Evolutionary conservation across 2,888 invertebrate species (phyloP).

Genomic region (Polydrusus tereticollis): DNA sequence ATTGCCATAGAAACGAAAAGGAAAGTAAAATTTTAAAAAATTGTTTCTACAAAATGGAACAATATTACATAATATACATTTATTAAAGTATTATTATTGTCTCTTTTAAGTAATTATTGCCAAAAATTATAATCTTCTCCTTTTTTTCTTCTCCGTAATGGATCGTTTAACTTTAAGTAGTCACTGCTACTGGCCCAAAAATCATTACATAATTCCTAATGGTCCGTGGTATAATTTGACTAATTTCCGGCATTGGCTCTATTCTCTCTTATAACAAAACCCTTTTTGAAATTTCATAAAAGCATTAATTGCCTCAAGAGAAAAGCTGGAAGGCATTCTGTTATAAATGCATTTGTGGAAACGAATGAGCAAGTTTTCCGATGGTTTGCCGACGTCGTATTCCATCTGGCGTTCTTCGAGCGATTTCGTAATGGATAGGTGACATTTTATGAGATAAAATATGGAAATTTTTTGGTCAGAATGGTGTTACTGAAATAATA

Average conservation of each 20-base stretch:
- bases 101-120: too few species aligned
- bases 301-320: constrained; percentile 45
- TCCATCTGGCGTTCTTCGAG: constrained; percentile 39
- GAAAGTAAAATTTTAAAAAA: too few species aligned
- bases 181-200: constrained; percentile 9
- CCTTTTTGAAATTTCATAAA: constrained; percentile 50
- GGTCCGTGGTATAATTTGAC: constrained; percentile 39
- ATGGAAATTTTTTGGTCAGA: neutral
- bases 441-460: neutral
- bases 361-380: constrained; percentile 31
- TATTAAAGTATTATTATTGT: too few species aligned
- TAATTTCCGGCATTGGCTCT: constrained; percentile 41
- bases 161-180: constrained; percentile 9
- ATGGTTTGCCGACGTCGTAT: constrained; percentile 31
- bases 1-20: too few species aligned
- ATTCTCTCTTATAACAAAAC: constrained; percentile 45
- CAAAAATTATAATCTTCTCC: neutral
- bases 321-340: constrained; percentile 30
- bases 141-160: constrained; percentile 1
- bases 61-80: too few species aligned
- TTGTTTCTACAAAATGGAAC: too few species aligned
- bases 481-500: too few species aligned
- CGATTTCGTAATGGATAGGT: constrained; percentile 24
- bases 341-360: constrained; percentile 43
- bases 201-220: constrained; percentile 39